phyloP scores from a whole-genome alignment of 1,140 invertebrate genomes.

The Akabosia matsudoensis region DNA sequence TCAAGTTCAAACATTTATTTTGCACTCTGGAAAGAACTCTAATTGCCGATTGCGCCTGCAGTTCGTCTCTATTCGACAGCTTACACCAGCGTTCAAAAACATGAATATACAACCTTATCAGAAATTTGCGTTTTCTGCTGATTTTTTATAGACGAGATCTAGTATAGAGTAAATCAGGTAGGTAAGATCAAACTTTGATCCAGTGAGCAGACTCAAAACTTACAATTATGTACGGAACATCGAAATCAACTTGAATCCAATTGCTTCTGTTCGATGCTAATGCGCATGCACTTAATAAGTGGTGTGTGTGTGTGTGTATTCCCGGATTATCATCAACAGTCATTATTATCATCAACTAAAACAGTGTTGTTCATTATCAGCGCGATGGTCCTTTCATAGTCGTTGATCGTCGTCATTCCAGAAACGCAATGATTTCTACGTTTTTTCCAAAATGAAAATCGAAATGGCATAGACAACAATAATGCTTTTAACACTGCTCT shows the following conservation, averaged over 20 bases:
- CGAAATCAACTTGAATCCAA: background rate
- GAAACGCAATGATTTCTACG: background rate
- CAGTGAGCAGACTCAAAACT: background rate
- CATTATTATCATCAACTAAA: constrained; percentile 8
- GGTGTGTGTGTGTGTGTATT: too few relatives aligned
- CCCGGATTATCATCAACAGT: constrained; percentile 6
- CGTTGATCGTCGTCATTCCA: background rate
- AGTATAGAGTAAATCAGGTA: too few relatives aligned
- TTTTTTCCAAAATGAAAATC: background rate
- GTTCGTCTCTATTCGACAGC: background rate
- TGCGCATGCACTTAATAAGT: constrained; percentile 21
- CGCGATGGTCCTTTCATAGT: background rate
- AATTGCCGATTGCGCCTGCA: background rate
- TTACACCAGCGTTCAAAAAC: too few relatives aligned
- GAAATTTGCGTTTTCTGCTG: too few relatives aligned
- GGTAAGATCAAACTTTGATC: too few relatives aligned
- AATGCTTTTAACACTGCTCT: too few relatives aligned
- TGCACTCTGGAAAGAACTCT: background rate
- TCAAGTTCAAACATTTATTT: background rate
- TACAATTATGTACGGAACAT: background rate
- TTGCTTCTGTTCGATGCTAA: background rate
- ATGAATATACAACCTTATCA: too few relatives aligned
- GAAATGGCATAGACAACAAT: too few relatives aligned
- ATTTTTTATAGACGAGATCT: too few relatives aligned
- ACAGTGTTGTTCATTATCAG: background rate